Base-by-base conservation (phyloP, 2,113 vertebrate genomes). In the Thamnaconus septentrionalis region DNA sequence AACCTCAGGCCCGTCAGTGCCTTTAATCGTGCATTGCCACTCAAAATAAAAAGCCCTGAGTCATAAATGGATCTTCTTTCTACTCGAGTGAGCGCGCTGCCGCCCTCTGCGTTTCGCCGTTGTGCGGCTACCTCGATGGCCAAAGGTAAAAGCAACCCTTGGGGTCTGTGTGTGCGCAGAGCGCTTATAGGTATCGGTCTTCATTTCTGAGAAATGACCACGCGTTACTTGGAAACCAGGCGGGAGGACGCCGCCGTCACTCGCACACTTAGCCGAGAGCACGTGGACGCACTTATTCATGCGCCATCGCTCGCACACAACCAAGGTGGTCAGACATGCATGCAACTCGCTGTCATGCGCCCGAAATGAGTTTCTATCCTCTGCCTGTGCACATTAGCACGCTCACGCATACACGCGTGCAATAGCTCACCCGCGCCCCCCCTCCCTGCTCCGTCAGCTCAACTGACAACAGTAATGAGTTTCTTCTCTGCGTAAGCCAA, bases 381-480 rank as follows among this genome's bases (percentile, higher is more conserved):
- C 49, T 41, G 44, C 47, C 1, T 50, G 45, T 11, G 31, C 56
- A 6, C 50, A n/a, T 49, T 54, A 46, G 8, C 64, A 31, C 39
- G 7, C 55, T 18, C 18, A 5, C 10, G 11, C 40, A 64, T 75
- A 68, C 42, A 11, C 59, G 61, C 55, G 51, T 61, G 66, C 53
- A 66, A 57, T 63, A 8, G 66, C 69, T 71, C 67, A 64, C 73
- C 43, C 18, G 63, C 76, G 67, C 73, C 56, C 76, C 60, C 72
- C 69, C 67, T 75, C 71, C 65, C 67, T 88, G 85, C 88, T 89
- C 90, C 59, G 79, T 91, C 89, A 81, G 41, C 88, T 91, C 88
- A 85, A 83, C 82, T 87, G 90, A 93, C 92, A 93, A 90, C 88
- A 86, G 90, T 91, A 93, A 92, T 91, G 85, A 91, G 91, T 91